Percentiles rank a stretch among this genome's conserved stretches.
Conservation (phyloP, 2,797 vertebrate species). For the Sebastes oblongus region DNA sequence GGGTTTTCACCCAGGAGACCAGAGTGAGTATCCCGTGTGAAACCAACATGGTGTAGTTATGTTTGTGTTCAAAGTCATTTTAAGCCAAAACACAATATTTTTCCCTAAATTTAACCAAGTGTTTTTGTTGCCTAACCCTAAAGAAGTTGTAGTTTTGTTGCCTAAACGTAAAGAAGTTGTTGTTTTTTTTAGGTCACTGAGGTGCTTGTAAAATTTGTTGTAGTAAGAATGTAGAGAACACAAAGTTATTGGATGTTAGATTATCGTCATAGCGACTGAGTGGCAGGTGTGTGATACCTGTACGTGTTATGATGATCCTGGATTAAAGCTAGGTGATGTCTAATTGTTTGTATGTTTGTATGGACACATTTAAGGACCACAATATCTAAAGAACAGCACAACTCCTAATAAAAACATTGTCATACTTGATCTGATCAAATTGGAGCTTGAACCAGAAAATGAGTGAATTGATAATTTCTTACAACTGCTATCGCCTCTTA, state of each 20-base stretch:
- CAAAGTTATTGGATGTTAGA: not conserved
- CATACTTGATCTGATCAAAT: not conserved
- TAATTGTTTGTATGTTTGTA: not conserved
- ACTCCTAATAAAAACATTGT: not conserved
- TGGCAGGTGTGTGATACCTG: not conserved
- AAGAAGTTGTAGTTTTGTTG: too few relatives aligned
- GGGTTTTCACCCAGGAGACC: too few relatives aligned
- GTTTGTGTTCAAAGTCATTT: too few relatives aligned
- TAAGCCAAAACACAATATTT: too few relatives aligned
- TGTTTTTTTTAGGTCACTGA: too few relatives aligned
- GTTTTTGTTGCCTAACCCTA: too few relatives aligned
- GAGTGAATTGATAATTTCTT: not conserved
- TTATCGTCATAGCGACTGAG: not conserved
- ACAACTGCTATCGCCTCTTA: not conserved
- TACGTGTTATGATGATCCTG: not conserved
- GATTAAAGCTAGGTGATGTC: not conserved
- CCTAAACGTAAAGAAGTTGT: too few relatives aligned
- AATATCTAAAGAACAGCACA: not conserved
- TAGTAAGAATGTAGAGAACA: not conserved
- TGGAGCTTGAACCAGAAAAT: not conserved
- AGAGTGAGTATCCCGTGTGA: too few relatives aligned
- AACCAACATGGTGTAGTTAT: accelerated
- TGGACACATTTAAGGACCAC: not conserved
- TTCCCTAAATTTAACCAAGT: too few relatives aligned
- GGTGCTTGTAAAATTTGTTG: not conserved